Evolutionary conservation across 2,113 vertebrate species (phyloP), one percentile per base, ranked within the genome.

Genomic region (Puffinus mauretanicus): DNA sequence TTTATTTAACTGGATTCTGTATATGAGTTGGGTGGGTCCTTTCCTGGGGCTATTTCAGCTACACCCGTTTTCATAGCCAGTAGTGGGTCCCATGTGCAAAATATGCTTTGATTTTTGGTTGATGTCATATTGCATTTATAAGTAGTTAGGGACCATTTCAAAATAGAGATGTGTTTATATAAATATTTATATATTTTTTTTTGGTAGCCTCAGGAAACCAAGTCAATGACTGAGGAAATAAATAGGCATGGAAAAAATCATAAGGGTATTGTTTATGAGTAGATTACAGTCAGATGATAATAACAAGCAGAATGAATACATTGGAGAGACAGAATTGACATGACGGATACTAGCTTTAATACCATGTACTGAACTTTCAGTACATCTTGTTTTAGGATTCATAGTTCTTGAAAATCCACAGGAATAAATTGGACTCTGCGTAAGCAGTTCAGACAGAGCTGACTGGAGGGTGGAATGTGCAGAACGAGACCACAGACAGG

Each of bases 211-310:
- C 64, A 20, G 93, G 94, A 94, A 96, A 93, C 46, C 55, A 75
- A 91, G 86, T 71, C 91, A 81, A 62, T 58, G 66, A 62, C 75
- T 80, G 87, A 95, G 89, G 87, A 94, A 95, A 95, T 91, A 95
- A 96, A 92, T 67, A 88, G 69, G 64, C 90, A 96, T 96, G 93
- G 94, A 94, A 94, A 95, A 94, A 96, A 88, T 94, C 71, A 65
- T 82, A 58, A 94, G 94, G 90, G 93, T 86, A 95, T 96, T 95
- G 94, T 97, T 95, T 94, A 95, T 93, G 91, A 83, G 67, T 85
- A 81, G 86, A 86, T 96, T 72, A 64, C 93, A 96, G 90, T 84
- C 95, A 97, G 84, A 91, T 86, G 81, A 95, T 97, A 90, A 88
- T 96, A 96, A 91, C 86, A 96, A 95, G 76, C 84, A 88, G 88